Percentiles rank a stretch among this genome's conserved stretches.
These are phyloP conservation scores for Glyphotaelius pellucidus DNA, from an alignment of 2,888 invertebrate genomes.

Conservation along the genomic window DNA sequence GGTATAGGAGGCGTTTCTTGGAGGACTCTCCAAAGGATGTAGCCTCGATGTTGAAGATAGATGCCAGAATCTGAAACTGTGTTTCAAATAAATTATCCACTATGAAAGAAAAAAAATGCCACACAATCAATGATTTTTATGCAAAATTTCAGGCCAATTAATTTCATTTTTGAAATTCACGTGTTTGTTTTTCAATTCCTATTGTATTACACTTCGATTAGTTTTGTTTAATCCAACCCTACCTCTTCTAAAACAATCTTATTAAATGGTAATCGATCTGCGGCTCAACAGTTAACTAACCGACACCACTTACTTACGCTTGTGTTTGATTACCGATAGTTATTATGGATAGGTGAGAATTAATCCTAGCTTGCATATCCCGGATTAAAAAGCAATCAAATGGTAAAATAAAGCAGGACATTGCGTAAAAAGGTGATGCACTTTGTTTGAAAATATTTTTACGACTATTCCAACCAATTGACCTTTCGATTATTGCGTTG, in stretches of 20 bases:
- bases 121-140: too few species aligned
- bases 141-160: too few species aligned
- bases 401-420: neutral
- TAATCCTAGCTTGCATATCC: neutral
- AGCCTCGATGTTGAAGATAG: too few species aligned
- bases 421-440: neutral
- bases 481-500: neutral
- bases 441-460: neutral
- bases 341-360: neutral
- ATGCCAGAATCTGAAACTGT: too few species aligned
- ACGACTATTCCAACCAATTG: neutral
- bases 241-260: neutral
- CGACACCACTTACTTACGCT: neutral
- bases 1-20: too few species aligned
- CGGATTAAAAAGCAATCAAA: neutral
- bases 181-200: neutral
- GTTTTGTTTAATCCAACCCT: neutral
- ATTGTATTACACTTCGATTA: neutral
- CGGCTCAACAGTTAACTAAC: slow-evolving; percentile 10
- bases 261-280: slow-evolving; percentile 4
- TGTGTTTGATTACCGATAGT: neutral
- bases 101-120: too few species aligned
- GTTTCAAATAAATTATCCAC: too few species aligned
- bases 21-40: too few species aligned
- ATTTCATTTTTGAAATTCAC: neutral